Percentiles rank a stretch among this genome's conserved stretches.
Conservation (phyloP, 2,113 vertebrate species). For the Elephas maximus region DNA sequence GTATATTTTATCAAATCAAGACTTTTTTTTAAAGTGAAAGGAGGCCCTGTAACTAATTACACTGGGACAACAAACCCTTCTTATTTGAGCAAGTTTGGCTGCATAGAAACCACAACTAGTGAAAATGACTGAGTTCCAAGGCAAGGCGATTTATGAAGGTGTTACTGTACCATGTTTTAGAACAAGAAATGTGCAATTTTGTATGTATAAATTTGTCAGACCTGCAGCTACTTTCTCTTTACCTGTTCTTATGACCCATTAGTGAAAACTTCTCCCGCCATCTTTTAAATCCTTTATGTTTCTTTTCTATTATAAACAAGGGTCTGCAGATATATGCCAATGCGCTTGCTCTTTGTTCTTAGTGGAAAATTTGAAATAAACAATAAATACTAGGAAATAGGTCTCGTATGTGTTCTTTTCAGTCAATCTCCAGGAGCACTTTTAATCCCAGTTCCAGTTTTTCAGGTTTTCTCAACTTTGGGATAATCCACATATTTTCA, state of each 20-base stretch:
- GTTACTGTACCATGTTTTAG: background rate
- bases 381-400: background rate
- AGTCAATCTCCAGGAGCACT: background rate
- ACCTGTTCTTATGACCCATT: constrained; percentile 30
- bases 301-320: background rate
- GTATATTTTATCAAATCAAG: background rate
- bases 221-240: background rate
- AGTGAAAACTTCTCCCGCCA: background rate
- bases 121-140: background rate
- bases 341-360: constrained; percentile 24
- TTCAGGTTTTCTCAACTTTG: constrained; percentile 41
- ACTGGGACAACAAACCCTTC: background rate
- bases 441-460: background rate
- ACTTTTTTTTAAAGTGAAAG: background rate
- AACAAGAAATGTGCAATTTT: background rate
- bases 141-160: background rate
- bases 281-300: constrained; percentile 18
- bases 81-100: background rate
- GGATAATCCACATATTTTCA: background rate
- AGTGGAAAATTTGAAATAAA: constrained; percentile 18
- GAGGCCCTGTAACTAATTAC: background rate
- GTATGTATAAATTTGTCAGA: constrained; percentile 13
- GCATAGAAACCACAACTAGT: constrained; percentile 15
- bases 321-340: constrained; percentile 11
- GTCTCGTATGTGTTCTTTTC: background rate